phyloP scores from a whole-genome alignment of 2,888 invertebrate genomes.

The Rhamphomyia laevipes region DNA sequence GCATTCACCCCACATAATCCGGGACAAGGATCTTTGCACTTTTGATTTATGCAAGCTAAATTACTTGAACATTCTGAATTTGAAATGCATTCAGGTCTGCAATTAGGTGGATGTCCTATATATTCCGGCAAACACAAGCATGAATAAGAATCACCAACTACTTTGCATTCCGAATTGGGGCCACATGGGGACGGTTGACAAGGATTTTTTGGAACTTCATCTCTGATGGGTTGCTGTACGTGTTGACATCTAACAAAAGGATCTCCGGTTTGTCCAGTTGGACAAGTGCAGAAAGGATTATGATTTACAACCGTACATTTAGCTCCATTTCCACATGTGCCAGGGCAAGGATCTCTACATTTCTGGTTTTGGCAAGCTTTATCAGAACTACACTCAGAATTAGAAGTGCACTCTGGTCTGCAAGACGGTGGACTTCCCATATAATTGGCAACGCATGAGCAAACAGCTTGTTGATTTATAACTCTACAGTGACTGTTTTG shows the following conservation, averaged over 20 bases:
- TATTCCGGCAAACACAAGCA: slow-evolving; percentile 62
- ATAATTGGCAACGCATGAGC: slow-evolving; percentile 57
- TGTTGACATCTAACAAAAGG: slow-evolving; percentile 58
- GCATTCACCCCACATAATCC: slow-evolving; percentile 60
- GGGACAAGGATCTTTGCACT: slow-evolving; percentile 63
- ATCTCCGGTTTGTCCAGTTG: slow-evolving; percentile 54
- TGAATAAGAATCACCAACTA: slow-evolving; percentile 52
- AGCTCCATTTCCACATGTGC: slow-evolving; percentile 64
- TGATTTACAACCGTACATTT: slow-evolving; percentile 68
- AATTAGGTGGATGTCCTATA: slow-evolving; percentile 60
- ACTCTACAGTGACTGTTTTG: slow-evolving; percentile 66
- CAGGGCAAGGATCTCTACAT: slow-evolving; percentile 71
- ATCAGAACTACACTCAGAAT: slow-evolving; percentile 60
- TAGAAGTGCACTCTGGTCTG: slow-evolving; percentile 63
- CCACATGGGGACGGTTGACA: slow-evolving; percentile 72
- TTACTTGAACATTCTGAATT: slow-evolving; percentile 63
- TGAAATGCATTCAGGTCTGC: slow-evolving; percentile 67
- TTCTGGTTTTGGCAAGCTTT: slow-evolving; percentile 68
- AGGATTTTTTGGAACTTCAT: slow-evolving; percentile 45
- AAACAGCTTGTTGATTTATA: slow-evolving; percentile 59
- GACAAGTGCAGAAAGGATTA: slow-evolving; percentile 68
- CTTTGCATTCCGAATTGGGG: slow-evolving; percentile 59
- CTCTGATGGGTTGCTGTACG: slow-evolving; percentile 39
- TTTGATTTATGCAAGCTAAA: slow-evolving; percentile 62
- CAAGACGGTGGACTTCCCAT: slow-evolving; percentile 68